Percentiles rank a stretch among this genome's conserved stretches.
These are phyloP conservation scores for Prietella phreatophila DNA, from an alignment of 2,113 vertebrate genomes.

Conservation along the genomic window DNA sequence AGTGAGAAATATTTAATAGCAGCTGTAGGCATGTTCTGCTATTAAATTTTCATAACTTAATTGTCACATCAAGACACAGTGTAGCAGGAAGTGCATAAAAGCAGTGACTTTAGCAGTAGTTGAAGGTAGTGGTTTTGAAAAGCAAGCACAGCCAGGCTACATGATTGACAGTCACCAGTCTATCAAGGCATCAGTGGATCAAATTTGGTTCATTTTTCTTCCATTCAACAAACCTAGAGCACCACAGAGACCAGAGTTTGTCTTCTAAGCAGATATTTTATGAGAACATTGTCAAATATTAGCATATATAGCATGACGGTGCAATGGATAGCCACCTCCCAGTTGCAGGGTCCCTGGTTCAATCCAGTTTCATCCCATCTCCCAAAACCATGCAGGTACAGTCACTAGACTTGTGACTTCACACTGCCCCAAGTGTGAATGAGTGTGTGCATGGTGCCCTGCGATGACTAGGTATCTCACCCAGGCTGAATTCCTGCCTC, in stretches of 20 bases:
- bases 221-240: not conserved
- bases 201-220: not conserved
- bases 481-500: not conserved
- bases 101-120: not conserved
- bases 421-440: not conserved
- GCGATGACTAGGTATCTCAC: not conserved
- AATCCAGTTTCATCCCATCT: not conserved
- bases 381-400: not conserved
- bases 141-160: not conserved
- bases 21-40: not conserved
- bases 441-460: not conserved
- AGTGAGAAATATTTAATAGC: not conserved
- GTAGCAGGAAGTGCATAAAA: not conserved
- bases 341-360: not conserved
- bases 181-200: too few species aligned
- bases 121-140: not conserved
- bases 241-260: not conserved
- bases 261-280: not conserved
- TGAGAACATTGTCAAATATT: not conserved
- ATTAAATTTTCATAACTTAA: conserved; percentile 6
- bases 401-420: not conserved
- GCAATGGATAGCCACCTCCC: not conserved
- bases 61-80: not conserved
- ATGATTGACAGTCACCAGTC: not conserved
- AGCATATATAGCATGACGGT: not conserved